Conservation (phyloP, 2,888 invertebrate species). For the Drosophila longiperda region DNA sequence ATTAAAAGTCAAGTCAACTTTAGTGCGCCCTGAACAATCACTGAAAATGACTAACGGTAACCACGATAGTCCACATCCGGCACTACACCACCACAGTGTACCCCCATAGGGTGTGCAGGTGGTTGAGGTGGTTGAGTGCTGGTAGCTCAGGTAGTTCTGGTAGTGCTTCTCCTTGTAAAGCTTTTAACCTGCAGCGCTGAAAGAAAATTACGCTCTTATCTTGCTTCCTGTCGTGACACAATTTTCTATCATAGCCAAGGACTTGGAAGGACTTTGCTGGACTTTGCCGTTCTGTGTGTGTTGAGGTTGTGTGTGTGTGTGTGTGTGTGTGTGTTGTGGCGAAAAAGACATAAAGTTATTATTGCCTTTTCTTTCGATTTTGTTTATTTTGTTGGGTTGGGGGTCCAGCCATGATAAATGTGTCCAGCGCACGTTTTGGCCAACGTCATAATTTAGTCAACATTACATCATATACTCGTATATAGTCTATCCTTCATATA, state of each 20-base stretch:
- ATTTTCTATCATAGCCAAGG: conserved; percentile 83
- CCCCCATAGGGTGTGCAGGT: conserved; percentile 16
- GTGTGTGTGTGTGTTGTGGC: conserved; percentile 31
- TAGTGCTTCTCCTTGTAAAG: conserved; percentile 33
- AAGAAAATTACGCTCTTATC: conserved; percentile 85
- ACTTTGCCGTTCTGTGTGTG: conserved; percentile 7
- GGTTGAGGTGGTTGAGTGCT: conserved; percentile 1
- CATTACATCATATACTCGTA: conserved; percentile 59
- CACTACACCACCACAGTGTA: conserved; percentile 33
- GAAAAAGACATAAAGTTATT: conserved; percentile 78
- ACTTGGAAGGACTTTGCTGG: conserved; percentile 30
- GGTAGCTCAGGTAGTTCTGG: background rate
- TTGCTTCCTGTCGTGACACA: conserved; percentile 85
- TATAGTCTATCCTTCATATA: conserved; percentile 15
- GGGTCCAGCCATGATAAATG: conserved; percentile 74
- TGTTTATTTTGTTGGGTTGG: conserved; percentile 7
- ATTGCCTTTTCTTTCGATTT: conserved; percentile 62
- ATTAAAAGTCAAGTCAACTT: conserved; percentile 77
- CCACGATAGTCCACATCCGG: conserved; percentile 81
- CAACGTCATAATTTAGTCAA: conserved; percentile 71
- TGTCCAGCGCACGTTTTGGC: conserved; percentile 68
- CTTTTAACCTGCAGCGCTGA: conserved; percentile 71
- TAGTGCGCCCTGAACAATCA: conserved; percentile 68
- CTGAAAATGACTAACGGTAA: conserved; percentile 83
- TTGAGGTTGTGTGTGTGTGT: conserved; percentile 21